Percentiles rank a stretch among this genome's conserved stretches.
Evolutionary conservation across 2,113 vertebrate species (phyloP).

Genomic region (Mirounga angustirostris): DNA sequence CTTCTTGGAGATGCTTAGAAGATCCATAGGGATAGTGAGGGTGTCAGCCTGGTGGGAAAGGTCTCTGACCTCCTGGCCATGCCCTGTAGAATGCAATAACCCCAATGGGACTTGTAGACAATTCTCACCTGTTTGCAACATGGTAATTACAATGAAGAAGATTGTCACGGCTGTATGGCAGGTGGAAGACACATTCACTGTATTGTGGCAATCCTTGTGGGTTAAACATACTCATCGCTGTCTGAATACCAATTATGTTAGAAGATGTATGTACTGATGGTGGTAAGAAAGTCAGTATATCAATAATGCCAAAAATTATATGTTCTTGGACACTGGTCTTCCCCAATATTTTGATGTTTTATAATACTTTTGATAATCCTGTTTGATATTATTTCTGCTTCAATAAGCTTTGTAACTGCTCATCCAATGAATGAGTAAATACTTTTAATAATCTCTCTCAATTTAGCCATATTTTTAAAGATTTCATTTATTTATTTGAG

Average conservation of each 20-base stretch:
- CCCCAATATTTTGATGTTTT: background rate
- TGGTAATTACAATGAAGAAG: background rate
- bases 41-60: background rate
- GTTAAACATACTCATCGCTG: background rate
- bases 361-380: background rate
- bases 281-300: background rate
- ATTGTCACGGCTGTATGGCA: fast-evolving
- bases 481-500: too few species aligned
- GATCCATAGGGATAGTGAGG: background rate
- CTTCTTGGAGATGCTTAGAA: background rate
- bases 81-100: fast-evolving
- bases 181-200: too few species aligned
- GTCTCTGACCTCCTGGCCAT: fast-evolving
- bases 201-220: background rate
- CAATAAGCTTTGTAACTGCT: background rate
- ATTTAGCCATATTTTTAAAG: too few species aligned
- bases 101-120: too few species aligned
- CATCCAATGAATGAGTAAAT: too few species aligned
- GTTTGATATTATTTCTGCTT: background rate
- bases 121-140: fast-evolving
- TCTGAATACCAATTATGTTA: background rate
- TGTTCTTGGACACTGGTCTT: background rate
- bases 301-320: background rate
- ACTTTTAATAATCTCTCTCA: too few species aligned
- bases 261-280: background rate